phyloP scores from a whole-genome alignment of 2,113 vertebrate genomes.

The Spheniscus mendiculus region DNA sequence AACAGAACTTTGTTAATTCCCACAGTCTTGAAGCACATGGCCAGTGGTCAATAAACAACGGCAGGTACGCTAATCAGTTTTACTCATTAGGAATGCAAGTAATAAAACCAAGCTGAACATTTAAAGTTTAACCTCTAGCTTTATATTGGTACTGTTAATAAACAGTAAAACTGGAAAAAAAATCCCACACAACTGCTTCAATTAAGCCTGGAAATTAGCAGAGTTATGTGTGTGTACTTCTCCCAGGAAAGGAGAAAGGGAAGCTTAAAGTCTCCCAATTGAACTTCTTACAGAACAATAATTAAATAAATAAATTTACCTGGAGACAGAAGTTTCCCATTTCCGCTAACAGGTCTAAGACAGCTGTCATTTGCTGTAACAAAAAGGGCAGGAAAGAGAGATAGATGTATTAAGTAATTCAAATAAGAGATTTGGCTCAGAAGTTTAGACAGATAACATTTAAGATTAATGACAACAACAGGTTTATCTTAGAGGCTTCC shows the following conservation, averaged over 20 bases:
- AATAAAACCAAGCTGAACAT: not conserved
- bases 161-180: not conserved
- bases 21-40: not conserved
- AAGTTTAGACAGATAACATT: not conserved
- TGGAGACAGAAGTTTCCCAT: conserved; percentile 90
- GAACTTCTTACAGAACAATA: not conserved
- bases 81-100: not conserved
- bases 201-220: not conserved
- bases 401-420: not conserved
- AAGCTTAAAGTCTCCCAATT: not conserved
- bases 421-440: not conserved
- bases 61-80: not conserved
- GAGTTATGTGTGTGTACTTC: not conserved
- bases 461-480: not conserved
- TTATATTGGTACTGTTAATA: not conserved
- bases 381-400: not conserved
- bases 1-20: not conserved
- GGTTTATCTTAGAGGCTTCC: not conserved
- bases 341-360: conserved; percentile 83
- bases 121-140: not conserved
- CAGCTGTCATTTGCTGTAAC: conserved; percentile 82
- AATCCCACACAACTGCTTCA: rapidly evolving
- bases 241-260: not conserved
- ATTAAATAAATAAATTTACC: conserved; percentile 70
- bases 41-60: not conserved